Percentiles rank a stretch among this genome's conserved stretches.
phyloP scores from a whole-genome alignment of 1,140 invertebrate genomes.

The Drosophila repletoides region DNA sequence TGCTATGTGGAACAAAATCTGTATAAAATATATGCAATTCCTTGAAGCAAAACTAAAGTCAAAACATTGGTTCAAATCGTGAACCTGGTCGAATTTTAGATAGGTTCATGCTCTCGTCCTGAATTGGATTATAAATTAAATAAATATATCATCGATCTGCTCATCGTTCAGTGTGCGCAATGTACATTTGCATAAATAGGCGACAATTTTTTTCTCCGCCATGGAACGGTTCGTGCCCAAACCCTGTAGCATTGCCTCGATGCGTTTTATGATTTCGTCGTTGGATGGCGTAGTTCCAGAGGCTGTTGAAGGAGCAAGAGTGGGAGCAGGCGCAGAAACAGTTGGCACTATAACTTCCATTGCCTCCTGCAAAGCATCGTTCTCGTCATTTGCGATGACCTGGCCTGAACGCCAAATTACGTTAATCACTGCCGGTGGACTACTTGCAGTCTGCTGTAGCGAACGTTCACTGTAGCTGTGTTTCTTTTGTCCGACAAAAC shows the following conservation, averaged over 20 bases:
- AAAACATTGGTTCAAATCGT: too few relatives aligned
- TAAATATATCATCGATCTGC: slow-evolving; percentile 66
- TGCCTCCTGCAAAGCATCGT: slow-evolving; percentile 70
- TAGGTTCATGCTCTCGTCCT: too few relatives aligned
- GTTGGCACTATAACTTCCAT: slow-evolving; percentile 49
- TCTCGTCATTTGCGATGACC: slow-evolving; percentile 58
- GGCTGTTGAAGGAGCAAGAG: too few relatives aligned
- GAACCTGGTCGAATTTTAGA: too few relatives aligned
- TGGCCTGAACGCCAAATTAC: slow-evolving; percentile 21
- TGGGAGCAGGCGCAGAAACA: not conserved
- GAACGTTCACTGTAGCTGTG: slow-evolving; percentile 21
- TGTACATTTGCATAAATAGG: slow-evolving; percentile 72
- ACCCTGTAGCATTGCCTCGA: slow-evolving; percentile 66
- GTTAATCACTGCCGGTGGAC: not conserved
- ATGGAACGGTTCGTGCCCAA: slow-evolving; percentile 59
- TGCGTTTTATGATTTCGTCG: slow-evolving; percentile 49
- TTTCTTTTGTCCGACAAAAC: slow-evolving; percentile 47
- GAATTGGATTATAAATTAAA: too few relatives aligned
- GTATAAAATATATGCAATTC: too few relatives aligned
- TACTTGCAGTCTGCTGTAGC: slow-evolving; percentile 1
- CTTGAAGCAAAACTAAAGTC: too few relatives aligned
- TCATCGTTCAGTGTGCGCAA: slow-evolving; percentile 61
- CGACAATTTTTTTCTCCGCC: slow-evolving; percentile 66
- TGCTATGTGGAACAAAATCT: too few relatives aligned
- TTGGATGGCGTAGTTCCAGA: not conserved